These are phyloP conservation scores for Caiman crocodilus DNA, from an alignment of 2,797 vertebrate species.

Conservation along the genomic window DNA sequence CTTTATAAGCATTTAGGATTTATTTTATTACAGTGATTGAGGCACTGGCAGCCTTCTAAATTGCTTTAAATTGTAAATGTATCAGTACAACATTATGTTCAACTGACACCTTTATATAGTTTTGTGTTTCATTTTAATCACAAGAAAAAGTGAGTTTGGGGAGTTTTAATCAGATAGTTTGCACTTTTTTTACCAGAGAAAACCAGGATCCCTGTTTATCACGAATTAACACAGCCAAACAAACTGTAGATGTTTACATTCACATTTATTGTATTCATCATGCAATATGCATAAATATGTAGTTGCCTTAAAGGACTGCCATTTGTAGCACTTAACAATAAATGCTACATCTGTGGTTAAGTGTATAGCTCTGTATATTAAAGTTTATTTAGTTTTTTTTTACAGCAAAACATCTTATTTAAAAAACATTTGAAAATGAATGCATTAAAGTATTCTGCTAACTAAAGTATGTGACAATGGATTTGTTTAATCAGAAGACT, in stretches of 20 bases:
- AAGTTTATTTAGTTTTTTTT: neutral
- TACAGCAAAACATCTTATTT: too few species aligned
- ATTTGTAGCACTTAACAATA: constrained; percentile 20
- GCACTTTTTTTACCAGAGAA: too few species aligned
- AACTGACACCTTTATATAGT: too few species aligned
- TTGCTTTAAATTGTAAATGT: too few species aligned
- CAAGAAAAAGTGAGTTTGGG: too few species aligned
- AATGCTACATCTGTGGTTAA: constrained; percentile 10
- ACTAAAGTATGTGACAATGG: neutral
- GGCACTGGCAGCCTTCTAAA: too few species aligned
- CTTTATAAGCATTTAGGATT: too few species aligned
- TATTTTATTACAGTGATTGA: too few species aligned
- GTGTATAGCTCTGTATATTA: neutral
- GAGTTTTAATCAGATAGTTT: too few species aligned
- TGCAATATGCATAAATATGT: constrained; percentile 28
- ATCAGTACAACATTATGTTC: too few species aligned
- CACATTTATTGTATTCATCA: constrained; percentile 73
- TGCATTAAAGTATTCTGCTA: accelerated
- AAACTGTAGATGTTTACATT: constrained; percentile 74
- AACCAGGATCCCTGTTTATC: neutral
- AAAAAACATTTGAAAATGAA: neutral
- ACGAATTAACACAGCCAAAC: constrained; percentile 72
- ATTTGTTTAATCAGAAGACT: neutral
- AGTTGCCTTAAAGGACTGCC: constrained; percentile 52
- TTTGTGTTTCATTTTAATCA: too few species aligned